Conservation (phyloP, 2,888 invertebrate genomes). For the Orthonychiurus folsomi region DNA sequence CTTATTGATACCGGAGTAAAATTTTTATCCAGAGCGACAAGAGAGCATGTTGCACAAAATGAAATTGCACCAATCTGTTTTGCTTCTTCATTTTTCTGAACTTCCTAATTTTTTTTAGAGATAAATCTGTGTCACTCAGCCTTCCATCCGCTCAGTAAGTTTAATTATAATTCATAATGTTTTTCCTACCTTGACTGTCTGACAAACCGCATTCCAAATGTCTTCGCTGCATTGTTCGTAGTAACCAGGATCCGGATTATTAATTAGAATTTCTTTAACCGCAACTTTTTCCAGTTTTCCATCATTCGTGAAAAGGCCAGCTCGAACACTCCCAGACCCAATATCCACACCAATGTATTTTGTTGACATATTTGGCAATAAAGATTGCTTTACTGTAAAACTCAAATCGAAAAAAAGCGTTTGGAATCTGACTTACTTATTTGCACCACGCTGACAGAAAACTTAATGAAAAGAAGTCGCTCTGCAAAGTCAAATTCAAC, state of each 20-base stretch:
- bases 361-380: too few relatives aligned
- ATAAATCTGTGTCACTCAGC: neutral
- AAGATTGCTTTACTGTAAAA: too few relatives aligned
- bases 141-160: neutral
- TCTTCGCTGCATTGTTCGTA: slow-evolving; percentile 86
- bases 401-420: too few relatives aligned
- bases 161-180: too few relatives aligned
- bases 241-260: slow-evolving; percentile 64
- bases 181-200: slow-evolving; percentile 62
- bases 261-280: slow-evolving; percentile 60
- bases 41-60: slow-evolving; percentile 91
- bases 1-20: slow-evolving; percentile 63
- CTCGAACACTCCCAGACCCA: slow-evolving; percentile 82
- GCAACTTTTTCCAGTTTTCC: slow-evolving; percentile 60
- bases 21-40: slow-evolving; percentile 66
- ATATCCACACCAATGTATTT: slow-evolving; percentile 88
- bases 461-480: too few relatives aligned
- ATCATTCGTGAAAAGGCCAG: slow-evolving; percentile 57
- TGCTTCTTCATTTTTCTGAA: too few relatives aligned
- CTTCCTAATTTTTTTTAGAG: slow-evolving; percentile 49
- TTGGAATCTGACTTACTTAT: too few relatives aligned
- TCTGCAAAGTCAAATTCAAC: too few relatives aligned
- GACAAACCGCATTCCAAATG: slow-evolving; percentile 70
- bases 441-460: too few relatives aligned
- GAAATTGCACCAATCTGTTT: slow-evolving; percentile 74